phyloP scores from a whole-genome alignment of 2,797 vertebrate genomes.

The Columba guinea region DNA sequence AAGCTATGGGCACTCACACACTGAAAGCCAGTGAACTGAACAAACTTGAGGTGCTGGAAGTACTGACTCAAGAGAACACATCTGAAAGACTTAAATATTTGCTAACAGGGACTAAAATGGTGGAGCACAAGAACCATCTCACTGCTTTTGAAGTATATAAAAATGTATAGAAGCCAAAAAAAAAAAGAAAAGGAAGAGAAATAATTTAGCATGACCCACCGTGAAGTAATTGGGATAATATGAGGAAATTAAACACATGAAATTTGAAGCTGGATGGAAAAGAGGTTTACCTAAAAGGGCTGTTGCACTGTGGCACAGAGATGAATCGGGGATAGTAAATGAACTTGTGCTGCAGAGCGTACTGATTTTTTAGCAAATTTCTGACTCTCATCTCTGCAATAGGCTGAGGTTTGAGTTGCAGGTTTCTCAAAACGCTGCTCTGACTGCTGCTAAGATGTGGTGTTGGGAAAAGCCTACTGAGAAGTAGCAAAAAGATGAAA shows the following conservation, averaged over 20 bases:
- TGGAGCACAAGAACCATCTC: neutral
- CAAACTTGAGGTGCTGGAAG: neutral
- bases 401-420: neutral
- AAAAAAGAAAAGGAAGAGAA: neutral
- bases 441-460: neutral
- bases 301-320: neutral
- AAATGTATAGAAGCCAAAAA: neutral
- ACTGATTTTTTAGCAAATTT: neutral
- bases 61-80: neutral
- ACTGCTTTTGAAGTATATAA: neutral
- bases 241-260: neutral
- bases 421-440: neutral
- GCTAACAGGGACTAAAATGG: neutral
- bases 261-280: neutral
- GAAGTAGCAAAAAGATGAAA: neutral
- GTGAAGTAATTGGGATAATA: neutral
- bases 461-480: neutral
- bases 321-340: neutral
- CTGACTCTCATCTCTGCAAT: neutral
- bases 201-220: neutral
- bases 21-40: slow-evolving; percentile 12
- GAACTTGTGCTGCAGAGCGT: neutral
- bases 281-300: neutral
- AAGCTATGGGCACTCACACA: slow-evolving; percentile 12
- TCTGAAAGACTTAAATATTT: neutral